Evolutionary conservation across 2,888 invertebrate genomes (phyloP), one percentile per base, ranked within the genome.

Genomic region (Hermodice carunculata): DNA sequence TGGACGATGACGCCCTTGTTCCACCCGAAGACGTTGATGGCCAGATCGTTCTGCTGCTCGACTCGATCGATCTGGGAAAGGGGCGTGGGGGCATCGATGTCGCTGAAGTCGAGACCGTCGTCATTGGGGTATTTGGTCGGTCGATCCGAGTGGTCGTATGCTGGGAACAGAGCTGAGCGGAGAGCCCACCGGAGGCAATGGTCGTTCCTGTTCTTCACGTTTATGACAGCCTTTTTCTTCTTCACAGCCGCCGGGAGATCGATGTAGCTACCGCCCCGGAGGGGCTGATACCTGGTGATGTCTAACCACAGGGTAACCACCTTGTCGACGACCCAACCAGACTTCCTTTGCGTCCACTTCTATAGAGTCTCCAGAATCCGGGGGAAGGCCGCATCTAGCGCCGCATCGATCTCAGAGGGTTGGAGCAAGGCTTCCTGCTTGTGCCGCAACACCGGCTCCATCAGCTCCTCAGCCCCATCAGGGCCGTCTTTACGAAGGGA

Each of bases 141-240:
- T 2, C 61, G 19, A 6, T 66, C 32, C 17, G 46, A 37, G 34
- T 73, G 8, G 3, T 58, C 29, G 11, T 54, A 43, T 17, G 24
- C 43, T n/a, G 67, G 66, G 40, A 72, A 54, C 24, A 71, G 37
- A 2, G 70, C 72, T n/a, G 70, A 46, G n/a, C 69, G 37, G 17
- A 73, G 42, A 2, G 67, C 40, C 72, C 71, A 75, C 49, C 51
- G 49, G 49, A 74, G 70, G 43, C 73, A 71, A 51, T 69, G 63
- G 24, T 69, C 34, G 37, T 73, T 73, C 3, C 62, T 66, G 60
- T 75, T 75, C 51, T 71, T 46, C 2, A 75, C 64, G 49, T 73
- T 75, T 43, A 75, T 63, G 42, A 70, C 42, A 24, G 71, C 71
- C 14, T 71, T 46, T 52, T 67, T 73, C 3, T 54, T 32, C 24